These are phyloP conservation scores for Peucedramus taeniatus DNA, from an alignment of 2,113 vertebrate genomes.

Conservation along the genomic window DNA sequence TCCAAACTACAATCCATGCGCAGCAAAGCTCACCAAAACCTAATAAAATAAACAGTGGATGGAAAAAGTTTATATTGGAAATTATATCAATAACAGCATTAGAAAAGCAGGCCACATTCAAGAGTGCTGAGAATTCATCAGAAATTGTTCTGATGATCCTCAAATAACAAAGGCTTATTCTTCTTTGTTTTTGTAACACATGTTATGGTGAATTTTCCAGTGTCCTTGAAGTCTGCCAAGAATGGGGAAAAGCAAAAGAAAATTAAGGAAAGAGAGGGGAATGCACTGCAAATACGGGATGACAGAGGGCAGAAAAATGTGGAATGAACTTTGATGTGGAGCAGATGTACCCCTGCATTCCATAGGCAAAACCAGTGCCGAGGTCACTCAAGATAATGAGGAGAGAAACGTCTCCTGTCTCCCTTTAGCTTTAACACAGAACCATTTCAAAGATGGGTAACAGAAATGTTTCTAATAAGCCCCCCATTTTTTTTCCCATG, in stretches of 20 bases:
- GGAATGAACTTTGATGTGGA: constrained; percentile 58
- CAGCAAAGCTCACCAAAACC: constrained; percentile 6
- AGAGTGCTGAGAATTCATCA: constrained; percentile 35
- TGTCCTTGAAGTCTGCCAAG: constrained; percentile 42
- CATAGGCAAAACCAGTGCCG: not conserved
- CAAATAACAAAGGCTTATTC: constrained; percentile 27
- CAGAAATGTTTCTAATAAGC: not conserved
- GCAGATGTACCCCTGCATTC: constrained; percentile 57
- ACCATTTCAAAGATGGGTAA: not conserved
- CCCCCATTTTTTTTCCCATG: not conserved
- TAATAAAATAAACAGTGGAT: constrained; percentile 46
- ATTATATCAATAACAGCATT: constrained; percentile 24
- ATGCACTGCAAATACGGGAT: constrained; percentile 17
- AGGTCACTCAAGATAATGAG: not conserved
- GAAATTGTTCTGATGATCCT: constrained; percentile 30
- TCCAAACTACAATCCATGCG: constrained; percentile 14
- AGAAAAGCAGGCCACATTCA: constrained; percentile 8
- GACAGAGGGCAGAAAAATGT: constrained; percentile 34
- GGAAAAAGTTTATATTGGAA: constrained; percentile 38
- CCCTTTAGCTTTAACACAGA: not conserved
- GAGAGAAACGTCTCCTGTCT: not conserved
- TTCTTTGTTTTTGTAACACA: constrained; percentile 26
- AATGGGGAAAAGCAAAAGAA: not conserved
- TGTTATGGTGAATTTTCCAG: not conserved
- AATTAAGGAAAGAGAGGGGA: not conserved